Evolutionary conservation across 2,113 vertebrate genomes (phyloP).

Genomic region (Butastur rufipennis): DNA sequence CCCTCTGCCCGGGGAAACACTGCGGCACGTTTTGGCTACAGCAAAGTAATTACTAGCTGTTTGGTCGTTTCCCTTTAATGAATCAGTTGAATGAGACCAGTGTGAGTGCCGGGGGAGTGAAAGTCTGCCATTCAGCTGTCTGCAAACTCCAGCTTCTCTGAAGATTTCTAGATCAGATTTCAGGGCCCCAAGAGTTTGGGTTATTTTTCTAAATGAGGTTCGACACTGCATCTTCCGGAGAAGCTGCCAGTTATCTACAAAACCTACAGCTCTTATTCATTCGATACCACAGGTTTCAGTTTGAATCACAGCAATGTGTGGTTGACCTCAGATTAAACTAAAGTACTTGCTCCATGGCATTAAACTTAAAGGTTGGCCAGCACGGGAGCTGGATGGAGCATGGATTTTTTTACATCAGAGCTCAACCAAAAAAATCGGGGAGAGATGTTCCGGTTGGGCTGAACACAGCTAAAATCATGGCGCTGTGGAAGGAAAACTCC

Average conservation of each 20-base stretch:
- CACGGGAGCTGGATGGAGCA: not conserved
- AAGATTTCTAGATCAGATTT: conserved; percentile 54
- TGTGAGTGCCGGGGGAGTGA: conserved; percentile 31
- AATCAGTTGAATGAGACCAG: conserved; percentile 38
- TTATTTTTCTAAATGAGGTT: conserved; percentile 42
- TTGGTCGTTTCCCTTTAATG: conserved; percentile 10
- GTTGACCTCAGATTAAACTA: conserved; percentile 62
- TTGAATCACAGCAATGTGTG: conserved; percentile 45
- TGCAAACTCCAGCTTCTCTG: not conserved
- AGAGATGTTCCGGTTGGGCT: not conserved
- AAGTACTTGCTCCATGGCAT: not conserved
- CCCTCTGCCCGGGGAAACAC: not conserved
- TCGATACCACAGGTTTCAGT: conserved; percentile 59
- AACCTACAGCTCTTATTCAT: conserved; percentile 34
- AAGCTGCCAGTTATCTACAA: conserved; percentile 56
- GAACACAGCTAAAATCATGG: not conserved
- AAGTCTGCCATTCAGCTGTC: conserved; percentile 42
- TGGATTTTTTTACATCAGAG: not conserved
- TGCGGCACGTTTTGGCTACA: not conserved
- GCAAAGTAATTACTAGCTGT: not conserved
- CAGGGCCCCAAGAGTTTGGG: not conserved
- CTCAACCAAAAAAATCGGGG: not conserved
- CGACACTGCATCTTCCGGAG: not conserved
- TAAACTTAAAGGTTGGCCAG: not conserved
- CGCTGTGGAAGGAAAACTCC: not conserved